A percentile compares a stretch with the other conserved stretches of the same genome.
These are phyloP conservation scores for Thymelicus acteon DNA, from an alignment of 2,888 invertebrate genomes.

Conservation along the genomic window DNA sequence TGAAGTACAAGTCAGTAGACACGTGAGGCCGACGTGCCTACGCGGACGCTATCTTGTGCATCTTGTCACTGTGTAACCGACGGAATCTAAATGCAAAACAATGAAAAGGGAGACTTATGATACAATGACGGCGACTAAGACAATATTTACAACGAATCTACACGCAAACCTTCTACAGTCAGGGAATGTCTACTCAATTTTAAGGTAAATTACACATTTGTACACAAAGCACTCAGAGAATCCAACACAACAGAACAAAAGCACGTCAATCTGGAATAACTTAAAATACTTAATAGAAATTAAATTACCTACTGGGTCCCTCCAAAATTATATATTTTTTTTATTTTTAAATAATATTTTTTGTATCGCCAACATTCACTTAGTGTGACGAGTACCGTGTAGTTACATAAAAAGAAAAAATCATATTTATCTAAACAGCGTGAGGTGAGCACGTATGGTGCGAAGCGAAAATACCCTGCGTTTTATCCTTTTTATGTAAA, in stretches of 20 bases:
- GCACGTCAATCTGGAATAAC: slow-evolving; percentile 77
- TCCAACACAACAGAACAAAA: slow-evolving; percentile 60
- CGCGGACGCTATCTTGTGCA: slow-evolving; percentile 9
- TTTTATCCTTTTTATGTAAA: slow-evolving; percentile 56
- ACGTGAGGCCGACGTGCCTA: slow-evolving; percentile 14
- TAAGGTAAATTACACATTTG: slow-evolving; percentile 49
- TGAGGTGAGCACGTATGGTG: slow-evolving; percentile 51
- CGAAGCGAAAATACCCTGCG: slow-evolving; percentile 62
- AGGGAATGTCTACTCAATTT: slow-evolving; percentile 65
- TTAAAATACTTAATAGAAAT: slow-evolving; percentile 78
- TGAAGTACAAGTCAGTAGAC: slow-evolving; percentile 5
- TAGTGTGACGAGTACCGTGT: slow-evolving; percentile 63
- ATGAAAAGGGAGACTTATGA: slow-evolving; percentile 39
- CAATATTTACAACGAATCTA: slow-evolving; percentile 37
- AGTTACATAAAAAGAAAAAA: slow-evolving; percentile 55
- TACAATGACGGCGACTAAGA: slow-evolving; percentile 26
- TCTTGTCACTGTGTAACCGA: slow-evolving; percentile 12
- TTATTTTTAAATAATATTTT: slow-evolving; percentile 56
- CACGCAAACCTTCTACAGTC: slow-evolving; percentile 41
- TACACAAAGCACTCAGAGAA: slow-evolving; percentile 50
- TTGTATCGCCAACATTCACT: slow-evolving; percentile 80
- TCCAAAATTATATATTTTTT: slow-evolving; percentile 61
- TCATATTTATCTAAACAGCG: slow-evolving; percentile 39
- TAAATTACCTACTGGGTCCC: slow-evolving; percentile 80
- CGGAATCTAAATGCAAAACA: slow-evolving; percentile 52